Evolutionary conservation across 2,113 vertebrate genomes (phyloP), one percentile per base, ranked within the genome.

Genomic region (Cinclus cinclus): DNA sequence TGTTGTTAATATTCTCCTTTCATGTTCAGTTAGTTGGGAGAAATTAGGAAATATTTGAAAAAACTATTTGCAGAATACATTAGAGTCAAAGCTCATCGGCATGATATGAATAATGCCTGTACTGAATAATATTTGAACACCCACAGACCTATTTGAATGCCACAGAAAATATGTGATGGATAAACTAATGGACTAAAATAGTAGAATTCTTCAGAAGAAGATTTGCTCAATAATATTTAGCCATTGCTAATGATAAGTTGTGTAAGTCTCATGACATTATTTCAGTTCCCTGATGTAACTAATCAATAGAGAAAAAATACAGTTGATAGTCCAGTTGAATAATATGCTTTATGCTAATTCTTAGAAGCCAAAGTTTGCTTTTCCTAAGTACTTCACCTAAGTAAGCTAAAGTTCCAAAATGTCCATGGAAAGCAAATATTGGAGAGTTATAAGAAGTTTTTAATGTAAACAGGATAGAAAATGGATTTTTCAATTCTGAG

Each of bases 31-130:
- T 91, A 84, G 73, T 79, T 87, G 69, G 75, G 89, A 95, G 91
- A 97, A 89, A 96, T 92, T 24, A 92, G 78, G 77, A 89, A 95
- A 94, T 95, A 94, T 82, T 89, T 89, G 93, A 84, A 94, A 95
- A 95, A 95, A 95, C 65, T 92, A 97, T 89, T 96, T 96, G 89
- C 83, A 91, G 95, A 95, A 97, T 97, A 95, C 74, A 94, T 97
- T 95, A 95, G 77, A 96, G 93, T 95, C 96, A 95, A 92, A 96
- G 83, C 96, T 94, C 87, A 89, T 94, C 0, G 11, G 91, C 93
- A 95, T 0, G 4, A 65, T 87, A 68, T 89, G 96, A 97, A 96
- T 95, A 96, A 94, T 91, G 89, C 87, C 80, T 95, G 47, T 91
- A 87, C 91, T 95, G 92, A 97, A 95, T 92, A 96, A 89, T 94